phyloP scores from a whole-genome alignment of 2,113 vertebrate species.

The Eulemur rufifrons region DNA sequence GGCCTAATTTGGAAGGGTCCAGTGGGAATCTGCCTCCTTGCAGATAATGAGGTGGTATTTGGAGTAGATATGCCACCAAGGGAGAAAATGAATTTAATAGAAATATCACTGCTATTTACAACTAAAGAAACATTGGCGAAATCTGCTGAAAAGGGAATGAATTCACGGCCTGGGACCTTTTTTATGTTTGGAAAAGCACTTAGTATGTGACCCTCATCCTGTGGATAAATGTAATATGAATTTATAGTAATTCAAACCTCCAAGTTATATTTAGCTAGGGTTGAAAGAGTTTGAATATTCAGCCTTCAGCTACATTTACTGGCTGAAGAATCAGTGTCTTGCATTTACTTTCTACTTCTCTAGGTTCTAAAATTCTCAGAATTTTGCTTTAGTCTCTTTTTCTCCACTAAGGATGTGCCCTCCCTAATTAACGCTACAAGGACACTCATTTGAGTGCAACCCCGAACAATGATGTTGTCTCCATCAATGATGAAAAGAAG shows the following conservation, averaged over 20 bases:
- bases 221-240: constrained; percentile 50
- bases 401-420: neutral
- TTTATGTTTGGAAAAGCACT: constrained; percentile 42
- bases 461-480: neutral
- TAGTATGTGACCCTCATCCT: constrained; percentile 61
- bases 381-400: neutral
- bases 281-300: constrained; percentile 65
- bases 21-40: constrained; percentile 39
- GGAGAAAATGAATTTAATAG: constrained; percentile 66
- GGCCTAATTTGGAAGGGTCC: constrained; percentile 59
- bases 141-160: constrained; percentile 43
- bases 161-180: constrained; percentile 33
- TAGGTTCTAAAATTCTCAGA: neutral
- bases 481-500: neutral
- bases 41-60: constrained; percentile 70
- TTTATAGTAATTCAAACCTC: constrained; percentile 61
- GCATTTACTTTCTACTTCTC: constrained; percentile 27
- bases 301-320: constrained; percentile 61
- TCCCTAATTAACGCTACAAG: neutral
- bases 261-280: constrained; percentile 59
- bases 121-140: constrained; percentile 30
- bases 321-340: constrained; percentile 21
- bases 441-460: neutral
- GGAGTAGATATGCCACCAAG: constrained; percentile 43
- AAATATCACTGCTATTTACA: constrained; percentile 64